These are phyloP conservation scores for Pipa parva DNA, from an alignment of 2,113 vertebrate species.

Conservation along the genomic window DNA sequence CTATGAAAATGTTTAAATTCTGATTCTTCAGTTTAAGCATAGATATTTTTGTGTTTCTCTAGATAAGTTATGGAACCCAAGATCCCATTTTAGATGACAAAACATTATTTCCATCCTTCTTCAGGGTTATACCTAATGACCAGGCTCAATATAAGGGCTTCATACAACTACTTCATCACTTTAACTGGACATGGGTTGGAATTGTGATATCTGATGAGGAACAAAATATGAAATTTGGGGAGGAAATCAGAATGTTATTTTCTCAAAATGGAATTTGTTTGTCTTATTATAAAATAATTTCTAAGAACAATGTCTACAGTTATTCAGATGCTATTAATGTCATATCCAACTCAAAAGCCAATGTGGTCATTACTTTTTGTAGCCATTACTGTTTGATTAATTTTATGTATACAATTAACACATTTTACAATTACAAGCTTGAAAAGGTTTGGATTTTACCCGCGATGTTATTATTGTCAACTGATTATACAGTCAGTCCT, in stretches of 20 bases:
- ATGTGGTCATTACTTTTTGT: conserved; percentile 12
- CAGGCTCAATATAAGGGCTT: not conserved
- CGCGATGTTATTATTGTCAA: not conserved
- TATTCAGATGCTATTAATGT: not conserved
- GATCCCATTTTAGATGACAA: conserved; percentile 17
- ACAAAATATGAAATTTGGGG: not conserved
- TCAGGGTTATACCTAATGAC: conserved; percentile 14
- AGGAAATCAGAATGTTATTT: not conserved
- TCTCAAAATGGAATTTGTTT: conserved; percentile 18
- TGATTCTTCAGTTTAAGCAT: too few relatives aligned
- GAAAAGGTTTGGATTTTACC: conserved; percentile 17
- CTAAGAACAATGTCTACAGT: not conserved
- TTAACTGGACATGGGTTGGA: conserved; percentile 33
- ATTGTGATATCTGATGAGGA: conserved; percentile 21
- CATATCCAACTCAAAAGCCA: not conserved
- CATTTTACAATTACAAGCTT: not conserved
- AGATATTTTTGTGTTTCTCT: not conserved
- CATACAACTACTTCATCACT: conserved; percentile 18
- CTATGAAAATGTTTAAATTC: too few relatives aligned
- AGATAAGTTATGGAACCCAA: conserved; percentile 36
- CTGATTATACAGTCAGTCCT: not conserved
- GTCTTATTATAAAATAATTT: conserved; percentile 4
- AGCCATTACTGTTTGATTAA: not conserved
- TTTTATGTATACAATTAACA: not conserved
- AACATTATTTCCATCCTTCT: conserved; percentile 10